A percentile compares a stretch with the other conserved stretches of the same genome.
These are phyloP conservation scores for Blastomussa wellsi DNA, from an alignment of 92 coral and sea anemone genomes.

Conservation along the genomic window DNA sequence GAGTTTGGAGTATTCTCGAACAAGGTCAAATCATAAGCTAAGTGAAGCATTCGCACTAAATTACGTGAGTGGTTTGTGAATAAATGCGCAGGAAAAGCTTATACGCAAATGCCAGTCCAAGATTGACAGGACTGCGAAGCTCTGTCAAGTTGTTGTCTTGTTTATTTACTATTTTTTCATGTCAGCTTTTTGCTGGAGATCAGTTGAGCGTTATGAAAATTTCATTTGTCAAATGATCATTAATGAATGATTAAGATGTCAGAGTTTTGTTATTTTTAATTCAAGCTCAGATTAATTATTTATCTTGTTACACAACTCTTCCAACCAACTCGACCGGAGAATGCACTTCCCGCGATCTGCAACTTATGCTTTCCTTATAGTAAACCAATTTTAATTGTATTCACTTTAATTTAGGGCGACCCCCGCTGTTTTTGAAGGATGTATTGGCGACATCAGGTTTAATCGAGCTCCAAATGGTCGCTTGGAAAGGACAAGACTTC, in stretches of 20 bases:
- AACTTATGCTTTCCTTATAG: not conserved
- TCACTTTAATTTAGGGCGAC: not conserved
- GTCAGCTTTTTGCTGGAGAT: not conserved
- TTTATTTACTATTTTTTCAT: not conserved
- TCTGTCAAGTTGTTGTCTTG: not conserved
- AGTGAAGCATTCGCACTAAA: not conserved
- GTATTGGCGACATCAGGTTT: slow-evolving; percentile 27
- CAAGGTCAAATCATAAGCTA: not conserved
- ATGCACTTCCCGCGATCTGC: not conserved
- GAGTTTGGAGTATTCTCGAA: not conserved
- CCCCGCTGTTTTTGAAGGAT: slow-evolving; percentile 19
- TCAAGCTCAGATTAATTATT: slow-evolving; percentile 28
- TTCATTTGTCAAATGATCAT: slow-evolving; percentile 36
- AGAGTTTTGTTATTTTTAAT: slow-evolving; percentile 33
- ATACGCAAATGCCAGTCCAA: not conserved
- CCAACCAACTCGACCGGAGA: not conserved
- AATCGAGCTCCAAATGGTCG: slow-evolving; percentile 34
- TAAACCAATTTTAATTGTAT: not conserved
- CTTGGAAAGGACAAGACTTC: slow-evolving; percentile 14
- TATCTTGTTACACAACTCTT: not conserved
- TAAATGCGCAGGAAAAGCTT: not conserved
- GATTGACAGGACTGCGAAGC: not conserved
- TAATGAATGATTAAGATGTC: slow-evolving; percentile 31
- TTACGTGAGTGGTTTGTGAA: not conserved
- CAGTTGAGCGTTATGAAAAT: slow-evolving; percentile 30